Evolutionary conservation across 2,888 invertebrate species (phyloP).

Genomic region (Acrocyrtus sp.): DNA sequence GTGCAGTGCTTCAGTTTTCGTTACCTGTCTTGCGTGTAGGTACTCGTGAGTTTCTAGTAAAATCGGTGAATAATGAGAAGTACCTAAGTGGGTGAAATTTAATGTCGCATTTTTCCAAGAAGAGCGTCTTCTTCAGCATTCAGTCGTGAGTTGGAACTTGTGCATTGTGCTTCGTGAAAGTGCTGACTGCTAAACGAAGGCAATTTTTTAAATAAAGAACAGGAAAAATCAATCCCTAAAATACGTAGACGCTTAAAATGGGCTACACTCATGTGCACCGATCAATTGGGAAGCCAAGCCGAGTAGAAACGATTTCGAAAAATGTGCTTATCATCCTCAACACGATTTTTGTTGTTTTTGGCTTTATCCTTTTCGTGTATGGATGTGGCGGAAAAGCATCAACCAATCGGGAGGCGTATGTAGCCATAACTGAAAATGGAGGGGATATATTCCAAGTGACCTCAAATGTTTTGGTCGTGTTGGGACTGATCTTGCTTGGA

Average conservation of each 20-base stretch:
- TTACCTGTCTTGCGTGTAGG: too few species aligned
- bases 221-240: not conserved
- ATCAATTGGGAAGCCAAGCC: conserved; percentile 10
- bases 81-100: too few species aligned
- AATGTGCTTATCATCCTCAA: conserved; percentile 20
- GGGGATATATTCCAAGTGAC: conserved; percentile 14
- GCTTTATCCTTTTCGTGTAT: conserved; percentile 30
- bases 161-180: not conserved
- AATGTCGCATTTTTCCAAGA: too few species aligned
- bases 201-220: not conserved
- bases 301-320: conserved; percentile 24
- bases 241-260: conserved; percentile 7
- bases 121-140: too few species aligned
- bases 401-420: conserved; percentile 4
- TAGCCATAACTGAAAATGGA: conserved; percentile 5
- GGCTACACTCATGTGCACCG: conserved; percentile 13
- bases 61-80: too few species aligned
- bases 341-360: conserved; percentile 32
- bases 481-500: conserved; percentile 1
- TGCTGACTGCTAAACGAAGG: not conserved
- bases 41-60: too few species aligned
- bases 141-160: too few species aligned
- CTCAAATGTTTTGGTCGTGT: conserved; percentile 19
- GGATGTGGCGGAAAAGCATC: conserved; percentile 26
- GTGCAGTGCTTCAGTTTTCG: too few species aligned